Conservation (phyloP, 2,888 invertebrate species). For the Scaptomyza reducta region DNA sequence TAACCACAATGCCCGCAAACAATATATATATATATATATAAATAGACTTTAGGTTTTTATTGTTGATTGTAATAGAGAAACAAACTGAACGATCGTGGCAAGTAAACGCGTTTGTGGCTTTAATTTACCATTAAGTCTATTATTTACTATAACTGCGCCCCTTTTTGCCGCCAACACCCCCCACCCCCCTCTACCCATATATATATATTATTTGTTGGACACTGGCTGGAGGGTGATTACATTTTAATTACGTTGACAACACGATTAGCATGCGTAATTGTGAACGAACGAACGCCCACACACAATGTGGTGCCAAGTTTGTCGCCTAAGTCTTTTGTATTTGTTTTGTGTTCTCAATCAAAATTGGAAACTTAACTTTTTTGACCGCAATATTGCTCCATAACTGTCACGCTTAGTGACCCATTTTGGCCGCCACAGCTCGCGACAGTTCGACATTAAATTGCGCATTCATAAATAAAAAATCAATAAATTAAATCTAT, state of each 20-base stretch:
- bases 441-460: slow-evolving; percentile 32
- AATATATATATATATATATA: slow-evolving; percentile 56
- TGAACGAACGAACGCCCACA: slow-evolving; percentile 29
- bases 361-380: slow-evolving; percentile 23
- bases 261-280: slow-evolving; percentile 77
- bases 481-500: slow-evolving; percentile 59
- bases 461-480: slow-evolving; percentile 75
- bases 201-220: slow-evolving; percentile 51
- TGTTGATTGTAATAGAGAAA: slow-evolving; percentile 41
- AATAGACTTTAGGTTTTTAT: slow-evolving; percentile 54
- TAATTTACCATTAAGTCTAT: slow-evolving; percentile 75
- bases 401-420: slow-evolving; percentile 76
- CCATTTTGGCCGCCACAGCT: slow-evolving; percentile 63
- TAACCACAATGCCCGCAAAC: slow-evolving; percentile 62
- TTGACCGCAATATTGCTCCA: slow-evolving; percentile 65
- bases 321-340: slow-evolving; percentile 68
- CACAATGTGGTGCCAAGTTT: slow-evolving; percentile 47
- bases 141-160: slow-evolving; percentile 64
- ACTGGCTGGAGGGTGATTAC: slow-evolving; percentile 59
- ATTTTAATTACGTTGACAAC: slow-evolving; percentile 77
- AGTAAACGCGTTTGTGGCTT: slow-evolving; percentile 72
- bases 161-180: too few relatives aligned
- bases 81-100: slow-evolving; percentile 29
- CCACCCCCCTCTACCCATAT: not conserved
- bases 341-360: slow-evolving; percentile 14